Evolutionary conservation across 2,113 vertebrate genomes (phyloP).

Genomic region (Leucoraja erinaceus): DNA sequence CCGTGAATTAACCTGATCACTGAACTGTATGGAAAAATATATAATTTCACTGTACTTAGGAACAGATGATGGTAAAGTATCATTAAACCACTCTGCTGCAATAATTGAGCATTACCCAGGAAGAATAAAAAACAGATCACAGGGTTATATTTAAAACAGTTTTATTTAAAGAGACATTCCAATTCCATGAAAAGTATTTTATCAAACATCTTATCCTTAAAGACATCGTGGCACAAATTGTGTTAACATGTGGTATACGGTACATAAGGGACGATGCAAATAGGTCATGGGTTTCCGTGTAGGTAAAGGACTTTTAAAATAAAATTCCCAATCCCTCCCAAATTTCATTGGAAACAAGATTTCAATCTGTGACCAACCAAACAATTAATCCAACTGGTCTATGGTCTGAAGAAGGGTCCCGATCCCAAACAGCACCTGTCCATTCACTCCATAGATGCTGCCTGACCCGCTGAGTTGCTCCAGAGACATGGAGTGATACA

Average conservation of each 20-base stretch:
- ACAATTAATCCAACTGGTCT: not conserved
- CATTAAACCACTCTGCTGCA: not conserved
- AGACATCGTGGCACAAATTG: not conserved
- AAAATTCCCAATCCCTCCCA: not conserved
- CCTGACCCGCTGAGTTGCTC: too few relatives aligned
- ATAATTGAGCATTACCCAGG: not conserved
- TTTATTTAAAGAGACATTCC: not conserved
- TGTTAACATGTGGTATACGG: not conserved
- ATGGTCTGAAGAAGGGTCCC: too few relatives aligned
- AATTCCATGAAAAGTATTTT: not conserved
- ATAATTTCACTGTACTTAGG: too few relatives aligned
- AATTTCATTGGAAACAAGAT: not conserved
- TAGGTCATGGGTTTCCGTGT: not conserved
- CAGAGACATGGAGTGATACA: too few relatives aligned
- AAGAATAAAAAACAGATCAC: not conserved
- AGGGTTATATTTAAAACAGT: not conserved
- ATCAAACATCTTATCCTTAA: not conserved
- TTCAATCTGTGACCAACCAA: not conserved
- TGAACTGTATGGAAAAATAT: too few relatives aligned
- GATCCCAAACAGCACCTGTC: too few relatives aligned
- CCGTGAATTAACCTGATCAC: too few relatives aligned
- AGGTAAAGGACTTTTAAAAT: not conserved
- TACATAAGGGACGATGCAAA: too few relatives aligned
- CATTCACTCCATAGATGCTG: too few relatives aligned
- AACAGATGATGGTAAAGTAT: too few relatives aligned